These are phyloP conservation scores for Saccostrea cuccullata DNA, from an alignment of 1,140 invertebrate genomes.

Conservation along the genomic window DNA sequence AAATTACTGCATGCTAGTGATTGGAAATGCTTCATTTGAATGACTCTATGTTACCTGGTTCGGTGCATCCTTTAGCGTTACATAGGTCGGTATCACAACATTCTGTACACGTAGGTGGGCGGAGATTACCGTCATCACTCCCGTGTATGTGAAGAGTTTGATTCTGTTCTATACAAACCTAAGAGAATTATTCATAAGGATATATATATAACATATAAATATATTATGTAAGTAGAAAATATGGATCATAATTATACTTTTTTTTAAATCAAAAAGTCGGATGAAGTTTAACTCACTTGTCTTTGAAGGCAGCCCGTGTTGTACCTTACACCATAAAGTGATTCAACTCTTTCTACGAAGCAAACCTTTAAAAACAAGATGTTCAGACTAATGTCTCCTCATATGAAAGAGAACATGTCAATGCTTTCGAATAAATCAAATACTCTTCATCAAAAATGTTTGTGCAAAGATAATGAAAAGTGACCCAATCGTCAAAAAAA, in stretches of 20 bases:
- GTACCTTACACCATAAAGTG: not conserved
- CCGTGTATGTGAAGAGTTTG: not conserved
- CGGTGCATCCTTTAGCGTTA: not conserved
- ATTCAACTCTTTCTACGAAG: conserved; percentile 15
- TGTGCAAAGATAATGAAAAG: too few species aligned
- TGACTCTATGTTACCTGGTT: not conserved
- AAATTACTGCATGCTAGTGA: too few species aligned
- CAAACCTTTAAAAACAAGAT: not conserved
- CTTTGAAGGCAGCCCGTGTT: not conserved
- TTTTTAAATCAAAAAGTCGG: not conserved
- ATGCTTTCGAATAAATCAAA: too few species aligned
- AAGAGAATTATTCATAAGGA: not conserved
- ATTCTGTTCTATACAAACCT: conserved; percentile 11
- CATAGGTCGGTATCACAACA: not conserved
- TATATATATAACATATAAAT: not conserved
- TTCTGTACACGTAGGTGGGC: not conserved
- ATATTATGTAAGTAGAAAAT: not conserved
- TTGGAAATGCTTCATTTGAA: not conserved
- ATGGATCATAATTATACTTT: not conserved
- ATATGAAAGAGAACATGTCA: too few species aligned
- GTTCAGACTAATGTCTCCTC: too few species aligned
- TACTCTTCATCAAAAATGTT: too few species aligned
- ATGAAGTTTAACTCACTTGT: not conserved
- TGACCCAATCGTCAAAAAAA: too few species aligned
- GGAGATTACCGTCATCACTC: not conserved